A percentile compares a stretch with the other conserved stretches of the same genome.
Conservation (phyloP, 2,888 invertebrate genomes). For the Perithous albicinctus region DNA sequence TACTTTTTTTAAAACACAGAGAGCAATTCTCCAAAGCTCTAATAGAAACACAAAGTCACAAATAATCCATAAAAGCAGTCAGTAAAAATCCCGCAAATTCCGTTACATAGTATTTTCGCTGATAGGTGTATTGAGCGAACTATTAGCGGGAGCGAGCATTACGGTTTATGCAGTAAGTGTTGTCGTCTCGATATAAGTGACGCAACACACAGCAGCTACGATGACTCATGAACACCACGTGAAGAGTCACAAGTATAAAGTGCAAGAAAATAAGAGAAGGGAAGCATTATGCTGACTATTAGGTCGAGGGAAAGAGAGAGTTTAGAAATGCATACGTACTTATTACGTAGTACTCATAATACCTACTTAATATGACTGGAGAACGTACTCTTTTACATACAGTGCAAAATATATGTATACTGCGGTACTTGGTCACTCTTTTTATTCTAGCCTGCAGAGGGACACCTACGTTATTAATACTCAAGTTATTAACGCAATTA, state of each 20-base stretch:
- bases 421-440: not conserved
- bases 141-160: slow-evolving; percentile 23
- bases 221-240: slow-evolving; percentile 67
- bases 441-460: not conserved
- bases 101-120: not conserved
- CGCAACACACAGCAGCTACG: slow-evolving; percentile 58
- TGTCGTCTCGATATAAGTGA: slow-evolving; percentile 54
- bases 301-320: slow-evolving; percentile 39
- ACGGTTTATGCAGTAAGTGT: slow-evolving; percentile 45
- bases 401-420: slow-evolving; percentile 8
- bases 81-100: slow-evolving; percentile 5
- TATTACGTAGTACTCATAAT: not conserved
- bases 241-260: slow-evolving; percentile 50
- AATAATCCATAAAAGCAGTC: not conserved
- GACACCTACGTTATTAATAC: not conserved
- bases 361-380: not conserved
- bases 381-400: not conserved
- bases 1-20: no score
- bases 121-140: not conserved
- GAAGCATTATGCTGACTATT: slow-evolving; percentile 10
- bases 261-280: slow-evolving; percentile 51
- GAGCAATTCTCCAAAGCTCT: no score
- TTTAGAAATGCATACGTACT: slow-evolving; percentile 33
- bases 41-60: not conserved
- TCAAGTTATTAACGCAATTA: slow-evolving; percentile 46